Conservation (phyloP, 2,113 vertebrate species). For the Falco punctatus region DNA sequence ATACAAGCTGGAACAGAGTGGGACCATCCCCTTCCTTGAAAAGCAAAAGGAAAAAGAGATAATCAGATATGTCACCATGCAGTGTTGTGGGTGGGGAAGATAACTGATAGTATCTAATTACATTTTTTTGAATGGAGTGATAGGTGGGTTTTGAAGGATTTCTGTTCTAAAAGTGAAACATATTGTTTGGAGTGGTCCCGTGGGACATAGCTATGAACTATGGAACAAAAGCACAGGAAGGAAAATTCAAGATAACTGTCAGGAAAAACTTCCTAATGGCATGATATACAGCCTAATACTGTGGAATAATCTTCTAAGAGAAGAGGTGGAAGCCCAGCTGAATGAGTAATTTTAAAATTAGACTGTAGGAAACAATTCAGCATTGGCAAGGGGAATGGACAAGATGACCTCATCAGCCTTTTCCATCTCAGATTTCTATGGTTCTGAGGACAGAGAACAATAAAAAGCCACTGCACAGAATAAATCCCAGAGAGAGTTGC, state of each 20-base stretch:
- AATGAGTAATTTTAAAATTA: slow-evolving; percentile 65
- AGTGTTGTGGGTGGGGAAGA: background rate
- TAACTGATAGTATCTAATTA: background rate
- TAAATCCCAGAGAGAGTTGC: background rate
- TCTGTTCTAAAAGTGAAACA: background rate
- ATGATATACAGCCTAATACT: slow-evolving; percentile 16
- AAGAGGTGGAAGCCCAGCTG: slow-evolving; percentile 26
- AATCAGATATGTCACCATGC: background rate
- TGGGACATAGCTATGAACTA: background rate
- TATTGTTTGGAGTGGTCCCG: background rate
- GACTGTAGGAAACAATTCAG: slow-evolving; percentile 51
- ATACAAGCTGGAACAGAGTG: accelerated
- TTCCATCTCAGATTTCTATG: slow-evolving; percentile 58
- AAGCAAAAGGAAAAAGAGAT: background rate
- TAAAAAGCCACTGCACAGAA: slow-evolving; percentile 40
- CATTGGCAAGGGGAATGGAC: slow-evolving; percentile 30
- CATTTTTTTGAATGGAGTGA: background rate
- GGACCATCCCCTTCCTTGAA: background rate
- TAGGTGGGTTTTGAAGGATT: background rate
- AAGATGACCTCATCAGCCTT: slow-evolving; percentile 58
- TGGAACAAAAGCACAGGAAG: slow-evolving; percentile 39
- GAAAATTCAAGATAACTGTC: slow-evolving; percentile 41
- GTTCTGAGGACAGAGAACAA: slow-evolving; percentile 47
- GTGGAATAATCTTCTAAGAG: slow-evolving; percentile 49
- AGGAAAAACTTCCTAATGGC: slow-evolving; percentile 44